Conservation (phyloP, 2,888 invertebrate species). For the Drosophila anomalata region DNA sequence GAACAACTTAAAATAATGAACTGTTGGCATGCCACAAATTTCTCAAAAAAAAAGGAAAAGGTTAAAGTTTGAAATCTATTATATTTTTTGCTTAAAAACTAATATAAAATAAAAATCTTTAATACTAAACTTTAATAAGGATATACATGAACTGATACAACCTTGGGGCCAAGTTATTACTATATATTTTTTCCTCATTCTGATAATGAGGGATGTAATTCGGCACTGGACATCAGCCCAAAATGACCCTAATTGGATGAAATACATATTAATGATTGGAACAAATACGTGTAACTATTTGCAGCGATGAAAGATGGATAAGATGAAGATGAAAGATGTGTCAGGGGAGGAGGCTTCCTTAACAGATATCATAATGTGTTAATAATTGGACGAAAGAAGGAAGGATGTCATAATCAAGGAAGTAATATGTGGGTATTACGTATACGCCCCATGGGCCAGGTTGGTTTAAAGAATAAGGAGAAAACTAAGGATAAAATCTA, state of each 20-base stretch:
- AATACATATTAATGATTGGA: conserved; percentile 1
- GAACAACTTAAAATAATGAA: not conserved
- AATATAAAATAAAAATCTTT: not conserved
- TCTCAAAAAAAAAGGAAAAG: too few species aligned
- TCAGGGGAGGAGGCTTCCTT: not conserved
- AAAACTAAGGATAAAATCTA: too few species aligned
- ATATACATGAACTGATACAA: not conserved
- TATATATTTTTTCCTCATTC: not conserved
- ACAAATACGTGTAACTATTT: not conserved
- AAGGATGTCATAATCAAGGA: not conserved
- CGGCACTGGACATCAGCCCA: not conserved
- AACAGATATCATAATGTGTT: conserved; percentile 1
- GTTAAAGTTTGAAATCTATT: too few species aligned
- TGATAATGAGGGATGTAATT: not conserved
- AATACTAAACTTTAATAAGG: not conserved
- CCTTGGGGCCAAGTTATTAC: not conserved
- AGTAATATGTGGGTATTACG: not conserved
- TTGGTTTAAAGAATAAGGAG: not conserved
- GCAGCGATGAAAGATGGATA: not conserved
- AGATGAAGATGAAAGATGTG: not conserved
- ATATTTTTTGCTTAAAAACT: too few species aligned
- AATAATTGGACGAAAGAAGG: not conserved
- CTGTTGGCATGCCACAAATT: not conserved
- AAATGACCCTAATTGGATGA: not conserved
- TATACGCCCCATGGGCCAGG: not conserved